These are phyloP conservation scores for Pogonomyrmex californicus DNA, from an alignment of 1,140 invertebrate genomes.

Conservation along the genomic window DNA sequence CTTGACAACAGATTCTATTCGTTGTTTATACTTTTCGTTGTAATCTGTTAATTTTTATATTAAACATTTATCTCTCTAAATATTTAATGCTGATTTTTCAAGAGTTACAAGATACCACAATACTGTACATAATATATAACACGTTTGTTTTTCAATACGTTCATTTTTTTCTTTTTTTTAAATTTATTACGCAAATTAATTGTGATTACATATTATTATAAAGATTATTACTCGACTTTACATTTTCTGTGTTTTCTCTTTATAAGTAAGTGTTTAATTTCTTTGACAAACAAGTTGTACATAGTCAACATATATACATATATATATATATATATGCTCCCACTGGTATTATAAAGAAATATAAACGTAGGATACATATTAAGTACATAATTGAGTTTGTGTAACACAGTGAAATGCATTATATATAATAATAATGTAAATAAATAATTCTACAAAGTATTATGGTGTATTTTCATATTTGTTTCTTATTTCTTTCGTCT, in stretches of 20 bases:
- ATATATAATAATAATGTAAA: constrained; percentile 75
- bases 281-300: constrained; percentile 52
- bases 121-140: constrained; percentile 31
- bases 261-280: constrained; percentile 1
- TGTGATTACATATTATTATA: not conserved
- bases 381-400: constrained; percentile 65
- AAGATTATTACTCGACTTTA: not conserved
- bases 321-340: constrained; percentile 65
- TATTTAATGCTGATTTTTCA: constrained; percentile 58
- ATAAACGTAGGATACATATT: constrained; percentile 58
- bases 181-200: constrained; percentile 36
- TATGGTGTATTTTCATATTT: constrained; percentile 28
- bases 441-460: constrained; percentile 71
- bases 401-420: constrained; percentile 58
- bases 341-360: constrained; percentile 65
- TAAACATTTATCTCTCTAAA: constrained; percentile 31
- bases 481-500: constrained; percentile 16
- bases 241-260: constrained; percentile 7
- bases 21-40: not conserved
- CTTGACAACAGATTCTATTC: not conserved
- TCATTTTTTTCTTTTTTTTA: constrained; percentile 17
- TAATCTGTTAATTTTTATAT: constrained; percentile 37
- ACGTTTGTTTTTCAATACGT: not conserved
- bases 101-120: constrained; percentile 2
- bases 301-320: too few relatives aligned